Evolutionary conservation across 2,797 vertebrate genomes (phyloP).

Genomic region (Eleutherodactylus coqui): DNA sequence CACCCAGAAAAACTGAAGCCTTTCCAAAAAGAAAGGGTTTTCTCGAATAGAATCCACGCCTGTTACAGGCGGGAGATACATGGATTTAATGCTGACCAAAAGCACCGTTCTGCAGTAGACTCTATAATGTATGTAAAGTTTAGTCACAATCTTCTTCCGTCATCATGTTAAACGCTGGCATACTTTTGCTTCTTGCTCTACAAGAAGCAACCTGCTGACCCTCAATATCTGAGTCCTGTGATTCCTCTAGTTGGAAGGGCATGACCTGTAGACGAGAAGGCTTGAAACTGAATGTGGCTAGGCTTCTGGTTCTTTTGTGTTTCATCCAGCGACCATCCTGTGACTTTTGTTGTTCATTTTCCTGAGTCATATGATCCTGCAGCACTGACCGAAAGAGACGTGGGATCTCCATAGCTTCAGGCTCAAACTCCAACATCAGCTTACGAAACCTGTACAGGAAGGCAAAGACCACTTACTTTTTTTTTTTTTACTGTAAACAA

Average conservation of each 20-base stretch:
- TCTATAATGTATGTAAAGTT: background rate
- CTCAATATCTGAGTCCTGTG: conserved; percentile 72
- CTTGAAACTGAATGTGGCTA: conserved; percentile 78
- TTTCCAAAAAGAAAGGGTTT: background rate
- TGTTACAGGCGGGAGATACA: background rate
- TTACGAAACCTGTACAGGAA: conserved; percentile 75
- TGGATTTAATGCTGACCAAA: background rate
- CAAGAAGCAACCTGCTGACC: conserved; percentile 69
- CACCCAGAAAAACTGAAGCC: background rate
- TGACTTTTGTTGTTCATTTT: conserved; percentile 58
- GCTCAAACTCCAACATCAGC: conserved; percentile 79
- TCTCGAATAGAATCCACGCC: background rate
- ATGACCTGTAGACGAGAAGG: conserved; percentile 73
- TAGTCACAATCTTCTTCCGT: conserved; percentile 36
- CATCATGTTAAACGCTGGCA: conserved; percentile 80
- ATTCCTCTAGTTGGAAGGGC: conserved; percentile 74
- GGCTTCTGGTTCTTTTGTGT: conserved; percentile 79
- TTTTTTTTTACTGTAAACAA: background rate
- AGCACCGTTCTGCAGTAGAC: background rate
- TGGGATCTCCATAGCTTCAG: conserved; percentile 79
- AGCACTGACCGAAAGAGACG: conserved; percentile 78
- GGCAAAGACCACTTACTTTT: background rate
- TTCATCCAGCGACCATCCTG: conserved; percentile 66
- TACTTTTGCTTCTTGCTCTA: conserved; percentile 76
- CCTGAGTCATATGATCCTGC: conserved; percentile 73